Evolutionary conservation across 1,140 invertebrate genomes (phyloP), one percentile per base, ranked within the genome.

Genomic region (Sinella curviseta): DNA sequence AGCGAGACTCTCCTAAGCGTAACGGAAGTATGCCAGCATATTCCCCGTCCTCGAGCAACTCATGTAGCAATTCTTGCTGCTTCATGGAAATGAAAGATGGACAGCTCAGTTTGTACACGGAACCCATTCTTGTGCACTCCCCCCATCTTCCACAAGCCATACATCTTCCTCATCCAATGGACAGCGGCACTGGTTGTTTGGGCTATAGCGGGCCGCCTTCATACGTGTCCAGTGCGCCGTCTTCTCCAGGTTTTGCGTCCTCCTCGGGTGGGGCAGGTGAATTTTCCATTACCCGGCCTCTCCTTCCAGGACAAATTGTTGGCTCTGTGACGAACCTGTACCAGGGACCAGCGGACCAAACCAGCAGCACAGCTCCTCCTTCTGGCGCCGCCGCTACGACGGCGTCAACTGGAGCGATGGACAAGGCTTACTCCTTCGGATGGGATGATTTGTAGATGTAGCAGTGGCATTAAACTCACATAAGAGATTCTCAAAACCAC

Each of bases 161-260:
- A n/a, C n/a, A n/a, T n/a, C n/a, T n/a, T n/a, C 39, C 39, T n/a
- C 57, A 65, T n/a, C 24, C 16, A 14, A 16, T 65, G 57, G 57
- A 65, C 57, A 16, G 20, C 20, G 39, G 20, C 57, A 65, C 57
- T 16, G 3, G 16, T 12, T 78, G 88, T 85, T 86, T 82, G 84
- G 88, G 78, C 86, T 88, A 89, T 89, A 89, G 89, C 78, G 90
- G 89, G 28, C 89, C 88, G n/a, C 88, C 89, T 8, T 89, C 88
- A 1, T 89, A 88, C 28, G 89, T 91, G 48, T 89, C 91, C 1
- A 91, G 90, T 36, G 90, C 90, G 77, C 90, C 90, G 14, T 93
- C 92, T 73, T 93, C 93, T 80, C 91, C 92, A 1, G 35, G 67
- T 26, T 70, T 70, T 30, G 14, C 57, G 8, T 4, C 57, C 4